A percentile compares a stretch with the other conserved stretches of the same genome.
Evolutionary conservation across 2,797 vertebrate species (phyloP).

Genomic region (Falco biarmicus): DNA sequence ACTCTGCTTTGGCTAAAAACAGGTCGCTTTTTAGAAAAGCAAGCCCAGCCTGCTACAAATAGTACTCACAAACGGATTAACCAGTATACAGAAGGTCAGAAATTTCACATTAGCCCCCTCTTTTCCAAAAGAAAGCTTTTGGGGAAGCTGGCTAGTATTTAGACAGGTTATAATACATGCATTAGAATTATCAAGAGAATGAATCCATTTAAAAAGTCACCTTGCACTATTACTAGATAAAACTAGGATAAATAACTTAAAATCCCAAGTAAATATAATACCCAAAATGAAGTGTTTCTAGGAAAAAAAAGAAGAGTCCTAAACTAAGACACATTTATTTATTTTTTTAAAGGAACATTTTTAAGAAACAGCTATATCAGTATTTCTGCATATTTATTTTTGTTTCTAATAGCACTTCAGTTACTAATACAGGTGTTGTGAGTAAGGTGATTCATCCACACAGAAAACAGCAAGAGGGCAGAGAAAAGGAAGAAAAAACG

Average conservation of each 20-base stretch:
- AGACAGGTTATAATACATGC: neutral
- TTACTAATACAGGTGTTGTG: neutral
- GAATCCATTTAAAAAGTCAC: neutral
- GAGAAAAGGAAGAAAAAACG: neutral
- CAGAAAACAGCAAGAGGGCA: neutral
- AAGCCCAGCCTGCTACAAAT: neutral
- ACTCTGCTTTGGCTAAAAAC: neutral
- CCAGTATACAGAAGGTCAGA: rapidly evolving
- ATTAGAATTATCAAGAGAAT: neutral
- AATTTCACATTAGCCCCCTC: neutral
- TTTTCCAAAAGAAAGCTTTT: neutral
- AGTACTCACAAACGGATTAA: neutral
- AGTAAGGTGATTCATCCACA: neutral
- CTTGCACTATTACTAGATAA: neutral
- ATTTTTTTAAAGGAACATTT: neutral
- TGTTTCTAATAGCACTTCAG: neutral
- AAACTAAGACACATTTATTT: neutral
- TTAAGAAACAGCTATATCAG: neutral
- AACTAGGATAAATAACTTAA: neutral
- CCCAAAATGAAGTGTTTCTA: neutral
- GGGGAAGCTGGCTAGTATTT: neutral
- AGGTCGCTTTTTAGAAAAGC: neutral
- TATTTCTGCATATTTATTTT: neutral
- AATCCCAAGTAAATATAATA: neutral
- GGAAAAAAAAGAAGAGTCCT: neutral